phyloP scores from a whole-genome alignment of 2,797 vertebrate species.

The Acanthornis magna region DNA sequence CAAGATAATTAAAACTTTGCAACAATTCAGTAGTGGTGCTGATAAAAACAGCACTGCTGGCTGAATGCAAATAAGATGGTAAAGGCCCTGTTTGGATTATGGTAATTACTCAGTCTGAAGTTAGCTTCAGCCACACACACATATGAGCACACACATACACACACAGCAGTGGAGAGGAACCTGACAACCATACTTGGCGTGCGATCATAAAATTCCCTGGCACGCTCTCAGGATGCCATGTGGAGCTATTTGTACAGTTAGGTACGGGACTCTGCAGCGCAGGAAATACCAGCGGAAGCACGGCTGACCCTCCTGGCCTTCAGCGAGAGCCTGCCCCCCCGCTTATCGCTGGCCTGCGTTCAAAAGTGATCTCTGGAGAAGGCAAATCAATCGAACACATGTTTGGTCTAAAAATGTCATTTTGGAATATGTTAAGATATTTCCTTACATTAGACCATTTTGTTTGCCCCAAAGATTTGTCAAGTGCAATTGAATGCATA shows the following conservation, averaged over 20 bases:
- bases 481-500: conserved; percentile 52
- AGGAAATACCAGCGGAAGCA: conserved; percentile 72
- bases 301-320: conserved; percentile 60
- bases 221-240: conserved; percentile 62
- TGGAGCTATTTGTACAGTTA: conserved; percentile 74
- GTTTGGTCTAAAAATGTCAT: conserved; percentile 72
- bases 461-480: conserved; percentile 70
- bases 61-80: conserved; percentile 74
- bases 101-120: conserved; percentile 85
- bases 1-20: conserved; percentile 64
- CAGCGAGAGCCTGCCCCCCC: conserved; percentile 35
- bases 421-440: conserved; percentile 68
- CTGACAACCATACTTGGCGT: conserved; percentile 80
- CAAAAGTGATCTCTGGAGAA: conserved; percentile 72
- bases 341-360: conserved; percentile 41
- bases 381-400: conserved; percentile 71
- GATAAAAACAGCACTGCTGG: conserved; percentile 78
- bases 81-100: conserved; percentile 76
- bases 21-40: conserved; percentile 63
- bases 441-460: conserved; percentile 65
- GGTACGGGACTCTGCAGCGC: conserved; percentile 57
- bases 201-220: conserved; percentile 74
- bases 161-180: conserved; percentile 74
- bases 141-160: conserved; percentile 69
- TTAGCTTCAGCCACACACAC: conserved; percentile 79